Evolutionary conservation across 1,140 invertebrate genomes (phyloP).

Genomic region (Drosophila grimshawi): DNA sequence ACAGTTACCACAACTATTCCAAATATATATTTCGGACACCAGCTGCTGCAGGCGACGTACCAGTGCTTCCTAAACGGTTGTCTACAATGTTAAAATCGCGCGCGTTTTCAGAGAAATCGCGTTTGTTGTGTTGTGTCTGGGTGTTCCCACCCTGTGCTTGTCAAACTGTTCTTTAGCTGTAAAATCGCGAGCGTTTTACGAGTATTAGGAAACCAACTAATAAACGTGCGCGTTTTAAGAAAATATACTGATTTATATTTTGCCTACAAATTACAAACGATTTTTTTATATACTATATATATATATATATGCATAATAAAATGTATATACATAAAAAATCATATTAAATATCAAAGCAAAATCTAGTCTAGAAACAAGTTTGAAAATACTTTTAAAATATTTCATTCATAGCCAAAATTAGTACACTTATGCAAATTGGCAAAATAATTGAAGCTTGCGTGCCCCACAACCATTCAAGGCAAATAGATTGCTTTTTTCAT

Average conservation of each 20-base stretch:
- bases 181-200: background rate
- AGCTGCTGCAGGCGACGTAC: slow-evolving; percentile 19
- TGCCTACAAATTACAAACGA: background rate
- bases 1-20: slow-evolving; percentile 39
- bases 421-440: slow-evolving; percentile 37
- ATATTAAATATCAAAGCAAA: no score
- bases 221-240: background rate
- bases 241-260: no score
- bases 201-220: background rate
- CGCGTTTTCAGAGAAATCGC: slow-evolving; percentile 3
- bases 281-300: no score
- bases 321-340: no score
- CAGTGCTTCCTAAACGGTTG: slow-evolving; percentile 19
- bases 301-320: no score
- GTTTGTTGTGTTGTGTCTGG: background rate
- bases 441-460: slow-evolving; percentile 55
- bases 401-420: background rate
- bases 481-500: background rate
- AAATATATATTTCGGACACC: slow-evolving; percentile 20
- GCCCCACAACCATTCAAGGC: slow-evolving; percentile 34
- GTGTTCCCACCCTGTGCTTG: no score
- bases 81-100: background rate
- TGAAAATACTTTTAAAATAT: background rate
- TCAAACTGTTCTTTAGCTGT: background rate
- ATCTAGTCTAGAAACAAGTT: background rate